phyloP scores from a whole-genome alignment of 2,797 vertebrate genomes.

The Hafferia zeledoni region DNA sequence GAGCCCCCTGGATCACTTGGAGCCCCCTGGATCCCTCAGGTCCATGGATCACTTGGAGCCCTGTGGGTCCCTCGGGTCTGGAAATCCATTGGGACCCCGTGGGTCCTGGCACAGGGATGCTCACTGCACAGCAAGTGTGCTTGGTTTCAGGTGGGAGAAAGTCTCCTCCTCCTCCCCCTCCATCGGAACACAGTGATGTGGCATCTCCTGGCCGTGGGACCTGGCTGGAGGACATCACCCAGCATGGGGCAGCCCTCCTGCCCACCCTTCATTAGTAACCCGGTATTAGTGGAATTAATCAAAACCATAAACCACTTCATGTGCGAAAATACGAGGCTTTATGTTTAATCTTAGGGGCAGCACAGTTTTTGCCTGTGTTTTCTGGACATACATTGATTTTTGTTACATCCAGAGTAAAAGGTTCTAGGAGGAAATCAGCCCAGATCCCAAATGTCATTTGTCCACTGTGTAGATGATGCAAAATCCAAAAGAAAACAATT shows the following conservation, averaged over 20 bases:
- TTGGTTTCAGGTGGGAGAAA: not conserved
- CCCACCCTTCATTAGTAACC: not conserved
- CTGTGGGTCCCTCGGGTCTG: not conserved
- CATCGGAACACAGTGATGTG: not conserved
- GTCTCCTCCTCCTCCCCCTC: not conserved
- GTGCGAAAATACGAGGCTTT: not conserved
- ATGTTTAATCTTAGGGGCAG: too few species aligned
- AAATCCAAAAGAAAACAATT: not conserved
- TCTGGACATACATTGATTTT: accelerated
- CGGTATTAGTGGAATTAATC: not conserved
- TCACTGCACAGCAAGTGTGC: not conserved
- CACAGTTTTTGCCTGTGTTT: not conserved
- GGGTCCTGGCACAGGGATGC: not conserved
- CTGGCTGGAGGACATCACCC: not conserved
- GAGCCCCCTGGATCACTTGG: not conserved
- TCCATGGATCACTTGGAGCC: not conserved
- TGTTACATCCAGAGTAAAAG: not conserved
- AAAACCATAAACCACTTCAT: not conserved
- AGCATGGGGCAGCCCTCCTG: not conserved
- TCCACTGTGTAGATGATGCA: not conserved
- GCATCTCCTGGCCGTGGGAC: not conserved
- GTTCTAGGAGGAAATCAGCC: not conserved
- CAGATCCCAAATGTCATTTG: not conserved
- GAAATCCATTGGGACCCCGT: not conserved
- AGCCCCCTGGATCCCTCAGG: not conserved